These are phyloP conservation scores for Procavia capensis DNA, from an alignment of 2,113 vertebrate species.

Conservation along the genomic window DNA sequence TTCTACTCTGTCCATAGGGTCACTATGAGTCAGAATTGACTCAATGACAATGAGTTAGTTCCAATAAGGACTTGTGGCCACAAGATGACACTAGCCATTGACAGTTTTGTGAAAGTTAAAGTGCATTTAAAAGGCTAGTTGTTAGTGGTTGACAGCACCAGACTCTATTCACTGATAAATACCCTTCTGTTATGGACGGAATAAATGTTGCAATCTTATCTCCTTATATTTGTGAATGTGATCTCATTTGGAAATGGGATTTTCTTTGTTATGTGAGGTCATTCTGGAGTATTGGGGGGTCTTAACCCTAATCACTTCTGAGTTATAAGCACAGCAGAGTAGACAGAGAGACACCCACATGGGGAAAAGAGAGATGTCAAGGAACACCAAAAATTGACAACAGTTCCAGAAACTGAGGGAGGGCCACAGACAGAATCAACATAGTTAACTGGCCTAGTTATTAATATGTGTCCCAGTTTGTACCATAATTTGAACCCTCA, in stretches of 20 bases:
- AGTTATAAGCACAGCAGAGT: background rate
- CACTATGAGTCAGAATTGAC: too few relatives aligned
- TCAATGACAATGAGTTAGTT: background rate
- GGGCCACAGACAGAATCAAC: background rate
- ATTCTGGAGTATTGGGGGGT: background rate
- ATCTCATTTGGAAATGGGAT: background rate
- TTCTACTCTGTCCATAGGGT: too few relatives aligned
- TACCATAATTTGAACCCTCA: background rate
- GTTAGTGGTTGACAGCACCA: background rate
- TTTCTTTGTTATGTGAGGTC: background rate
- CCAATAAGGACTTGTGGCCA: background rate
- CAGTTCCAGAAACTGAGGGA: background rate
- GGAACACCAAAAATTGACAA: background rate
- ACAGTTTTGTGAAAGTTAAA: background rate
- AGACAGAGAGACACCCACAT: background rate
- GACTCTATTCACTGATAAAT: accelerated
- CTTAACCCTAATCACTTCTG: background rate
- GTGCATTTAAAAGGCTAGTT: background rate
- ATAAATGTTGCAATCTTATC: background rate
- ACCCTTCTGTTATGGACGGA: background rate
- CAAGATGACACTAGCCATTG: accelerated
- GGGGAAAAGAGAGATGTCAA: background rate
- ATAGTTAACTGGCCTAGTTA: too few relatives aligned
- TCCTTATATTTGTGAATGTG: background rate
- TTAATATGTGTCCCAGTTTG: too few relatives aligned